Evolutionary conservation across 2,113 vertebrate species (phyloP), one percentile per base, ranked within the genome.

Genomic region (Furnarius figulus): DNA sequence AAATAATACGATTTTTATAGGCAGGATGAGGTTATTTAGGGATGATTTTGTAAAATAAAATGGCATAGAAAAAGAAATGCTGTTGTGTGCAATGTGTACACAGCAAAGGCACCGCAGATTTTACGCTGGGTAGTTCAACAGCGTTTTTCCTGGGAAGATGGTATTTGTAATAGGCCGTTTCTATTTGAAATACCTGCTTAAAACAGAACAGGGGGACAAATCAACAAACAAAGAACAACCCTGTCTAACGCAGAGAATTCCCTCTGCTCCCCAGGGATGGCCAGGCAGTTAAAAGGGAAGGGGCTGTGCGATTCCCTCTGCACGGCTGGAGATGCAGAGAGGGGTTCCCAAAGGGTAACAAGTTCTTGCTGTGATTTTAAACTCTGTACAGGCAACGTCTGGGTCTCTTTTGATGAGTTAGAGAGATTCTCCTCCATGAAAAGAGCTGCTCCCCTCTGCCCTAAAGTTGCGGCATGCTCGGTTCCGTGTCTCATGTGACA

Each of bases 321-420:
- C 89, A 52, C 56, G 5, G 73, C 17, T 28, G 71, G 37, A 84
- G 90, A 71, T 50, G 62, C 71, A 39, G 68, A n/a, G 63, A 78
- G 66, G 74, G 89, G 37, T 77, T 73, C 82, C 91, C 3, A 74
- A 96, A 90, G 87, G 77, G 67, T 49, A 79, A 70, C 90, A 94
- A 94, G 94, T 92, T 86, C 92, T 96, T 71, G 87, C 90, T 92
- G 91, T 83, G 90, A 40, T 89, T 84, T 92, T 79, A 90, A 96
- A 96, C 79, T 80, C 77, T 85, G 47, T 74, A 61, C 20, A 2
- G 56, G 44, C 81, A 62, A 30, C 1, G 7, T 61, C 44, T 77
- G 21, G 25, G 68, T 95, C 39, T 88, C 63, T 66, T 53, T 65
- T 44, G 82, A 76, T 50, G 65, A 94, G 70, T 30, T 73, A 55